Conservation (phyloP, 1,140 invertebrate species). For the Hycleus cichorii region DNA sequence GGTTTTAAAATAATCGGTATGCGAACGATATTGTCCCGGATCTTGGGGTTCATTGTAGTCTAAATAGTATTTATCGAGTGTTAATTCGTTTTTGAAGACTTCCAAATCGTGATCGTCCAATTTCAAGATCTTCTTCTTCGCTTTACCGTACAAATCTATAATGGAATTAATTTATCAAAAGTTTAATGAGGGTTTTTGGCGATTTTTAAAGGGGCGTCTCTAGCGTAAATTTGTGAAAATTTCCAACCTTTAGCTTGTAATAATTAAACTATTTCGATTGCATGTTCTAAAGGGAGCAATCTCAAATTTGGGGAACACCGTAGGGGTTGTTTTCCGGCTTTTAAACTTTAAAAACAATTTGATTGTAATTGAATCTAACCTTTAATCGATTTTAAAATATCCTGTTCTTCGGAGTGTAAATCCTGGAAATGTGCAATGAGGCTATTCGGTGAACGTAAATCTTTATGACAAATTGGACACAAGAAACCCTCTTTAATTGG, state of each 20-base stretch:
- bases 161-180: conserved; percentile 19
- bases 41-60: conserved; percentile 52
- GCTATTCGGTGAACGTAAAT: conserved; percentile 73
- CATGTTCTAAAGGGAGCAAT: too few relatives aligned
- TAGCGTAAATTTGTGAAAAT: too few relatives aligned
- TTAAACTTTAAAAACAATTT: not conserved
- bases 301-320: not conserved
- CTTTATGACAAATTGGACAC: conserved; percentile 87
- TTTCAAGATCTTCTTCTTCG: conserved; percentile 82
- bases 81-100: conserved; percentile 46
- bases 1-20: conserved; percentile 73
- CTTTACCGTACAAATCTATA: conserved; percentile 76
- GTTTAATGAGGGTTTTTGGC: not conserved
- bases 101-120: conserved; percentile 60
- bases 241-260: too few relatives aligned
- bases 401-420: conserved; percentile 81
- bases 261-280: too few relatives aligned
- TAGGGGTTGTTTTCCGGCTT: not conserved
- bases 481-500: conserved; percentile 71
- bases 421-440: conserved; percentile 84
- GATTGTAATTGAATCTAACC: conserved; percentile 43
- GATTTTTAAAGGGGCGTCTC: too few relatives aligned
- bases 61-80: conserved; percentile 29
- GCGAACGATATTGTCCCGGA: conserved; percentile 56
- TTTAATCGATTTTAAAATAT: conserved; percentile 84